Evolutionary conservation across 64 coral and sea anemone genomes (phyloP).

Genomic region (Stichodactyla helianthus): DNA sequence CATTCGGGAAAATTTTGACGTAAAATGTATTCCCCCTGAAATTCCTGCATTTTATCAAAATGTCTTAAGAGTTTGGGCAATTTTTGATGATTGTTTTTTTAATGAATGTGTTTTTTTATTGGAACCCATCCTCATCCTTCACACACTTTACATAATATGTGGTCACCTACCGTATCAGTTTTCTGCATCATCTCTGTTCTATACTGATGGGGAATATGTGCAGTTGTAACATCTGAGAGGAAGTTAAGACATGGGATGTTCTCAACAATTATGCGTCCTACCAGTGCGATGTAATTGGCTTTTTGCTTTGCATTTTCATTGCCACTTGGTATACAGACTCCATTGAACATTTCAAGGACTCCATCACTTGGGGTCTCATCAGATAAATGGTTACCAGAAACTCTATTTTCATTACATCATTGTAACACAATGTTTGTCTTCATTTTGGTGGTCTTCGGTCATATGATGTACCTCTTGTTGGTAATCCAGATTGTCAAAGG

Average conservation of each 20-base stretch:
- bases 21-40: too few relatives aligned
- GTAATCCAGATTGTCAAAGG: conserved; percentile 25
- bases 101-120: too few relatives aligned
- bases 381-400: conserved; percentile 39
- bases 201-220: conserved; percentile 37
- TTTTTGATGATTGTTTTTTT: too few relatives aligned
- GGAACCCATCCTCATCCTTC: too few relatives aligned
- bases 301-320: background rate
- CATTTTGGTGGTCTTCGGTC: conserved; percentile 49
- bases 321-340: conserved; percentile 9
- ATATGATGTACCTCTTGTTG: conserved; percentile 49
- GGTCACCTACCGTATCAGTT: background rate
- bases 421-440: conserved; percentile 56
- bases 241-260: conserved; percentile 44
- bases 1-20: too few relatives aligned
- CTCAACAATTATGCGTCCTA: conserved; percentile 28
- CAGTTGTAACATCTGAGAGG: conserved; percentile 11
- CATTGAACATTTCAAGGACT: conserved; percentile 19
- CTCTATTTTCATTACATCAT: conserved; percentile 52
- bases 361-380: conserved; percentile 16
- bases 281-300: conserved; percentile 4
- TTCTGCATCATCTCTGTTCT: conserved; percentile 38
- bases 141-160: too few relatives aligned
- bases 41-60: too few relatives aligned
- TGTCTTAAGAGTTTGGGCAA: too few relatives aligned